Evolutionary conservation across 64 coral and sea anemone species (phyloP), one percentile per base, ranked within the genome.

Genomic region (Montipora capricornis): DNA sequence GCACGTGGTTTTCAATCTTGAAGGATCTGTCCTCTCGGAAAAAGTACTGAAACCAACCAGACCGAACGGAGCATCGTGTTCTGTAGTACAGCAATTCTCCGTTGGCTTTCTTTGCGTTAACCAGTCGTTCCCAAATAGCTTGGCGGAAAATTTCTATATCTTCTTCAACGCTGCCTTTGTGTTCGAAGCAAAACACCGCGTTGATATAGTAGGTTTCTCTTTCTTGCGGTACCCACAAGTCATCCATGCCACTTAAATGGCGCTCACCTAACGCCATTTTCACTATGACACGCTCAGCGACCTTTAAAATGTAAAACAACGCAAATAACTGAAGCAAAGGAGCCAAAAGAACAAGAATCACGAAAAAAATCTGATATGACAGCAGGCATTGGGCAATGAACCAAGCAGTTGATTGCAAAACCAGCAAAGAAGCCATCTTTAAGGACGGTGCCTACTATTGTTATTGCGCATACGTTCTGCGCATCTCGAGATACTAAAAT

Each of bases 11-110:
- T 59, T 92, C 86, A 68, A 99, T 94, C 50, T 86, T 62, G 48
- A 99, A 99, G 76, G 79, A 82, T 45, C 60, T 83, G 51, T 96
- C 92, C 20, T 99, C 92, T n/a, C 94, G 71, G 6, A 99, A 95
- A 60, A 99, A 99, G 49, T 96, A 96, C 80, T 99, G 98, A 20
- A 99, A 99, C 44, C 75, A 91, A 4, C 98, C 98, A 13, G 92
- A 83, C 5, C 76, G 75, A 15, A 99, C 87, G n/a, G 57, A 90
- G 58, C 87, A 87, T 0, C 83, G 88, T 12, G 75, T 45, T 80
- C 98, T 85, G 47, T 89, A 95, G 13, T 89, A 96, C 1, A 48
- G 3, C 15, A 94, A 24, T 45, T 94, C 83, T 61, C 98, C 98
- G 11, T 80, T 55, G 6, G 66, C 45, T 49, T 96, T 80, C 59